Conservation (phyloP, 2,113 vertebrate species). For the Sorex fumeus region DNA sequence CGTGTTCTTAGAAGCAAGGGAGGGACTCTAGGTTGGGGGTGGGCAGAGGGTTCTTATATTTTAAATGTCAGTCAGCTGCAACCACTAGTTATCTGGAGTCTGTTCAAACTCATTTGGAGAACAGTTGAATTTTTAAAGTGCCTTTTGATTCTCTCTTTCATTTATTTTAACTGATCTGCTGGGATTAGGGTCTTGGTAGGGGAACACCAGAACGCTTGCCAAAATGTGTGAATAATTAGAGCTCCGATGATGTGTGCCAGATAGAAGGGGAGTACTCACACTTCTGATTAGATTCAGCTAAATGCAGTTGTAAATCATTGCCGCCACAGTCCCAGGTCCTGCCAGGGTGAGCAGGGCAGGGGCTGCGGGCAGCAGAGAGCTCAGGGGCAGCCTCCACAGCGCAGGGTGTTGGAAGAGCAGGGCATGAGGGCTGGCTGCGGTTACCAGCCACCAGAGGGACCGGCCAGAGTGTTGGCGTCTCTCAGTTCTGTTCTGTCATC, state of each 20-base stretch:
- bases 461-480: background rate
- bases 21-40: conserved; percentile 54
- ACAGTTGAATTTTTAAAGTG: conserved; percentile 93
- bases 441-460: background rate
- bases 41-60: conserved; percentile 83
- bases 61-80: conserved; percentile 90
- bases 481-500: background rate
- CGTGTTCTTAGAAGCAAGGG: conserved; percentile 37
- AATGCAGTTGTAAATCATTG: conserved; percentile 95
- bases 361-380: conserved; percentile 18
- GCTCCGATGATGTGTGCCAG: conserved; percentile 93
- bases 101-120: conserved; percentile 96
- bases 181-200: conserved; percentile 97
- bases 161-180: conserved; percentile 99
- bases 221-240: conserved; percentile 99
- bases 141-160: conserved; percentile 98
- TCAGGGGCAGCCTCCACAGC: background rate
- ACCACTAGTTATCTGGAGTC: conserved; percentile 92
- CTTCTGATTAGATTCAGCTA: conserved; percentile 96
- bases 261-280: conserved; percentile 95
- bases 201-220: conserved; percentile 94
- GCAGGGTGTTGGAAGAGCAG: background rate
- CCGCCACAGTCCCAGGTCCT: conserved; percentile 88
- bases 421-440: background rate
- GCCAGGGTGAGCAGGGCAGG: conserved; percentile 54